phyloP scores from a whole-genome alignment of 2,113 vertebrate genomes.

The Phalacrocorax brasilianus region DNA sequence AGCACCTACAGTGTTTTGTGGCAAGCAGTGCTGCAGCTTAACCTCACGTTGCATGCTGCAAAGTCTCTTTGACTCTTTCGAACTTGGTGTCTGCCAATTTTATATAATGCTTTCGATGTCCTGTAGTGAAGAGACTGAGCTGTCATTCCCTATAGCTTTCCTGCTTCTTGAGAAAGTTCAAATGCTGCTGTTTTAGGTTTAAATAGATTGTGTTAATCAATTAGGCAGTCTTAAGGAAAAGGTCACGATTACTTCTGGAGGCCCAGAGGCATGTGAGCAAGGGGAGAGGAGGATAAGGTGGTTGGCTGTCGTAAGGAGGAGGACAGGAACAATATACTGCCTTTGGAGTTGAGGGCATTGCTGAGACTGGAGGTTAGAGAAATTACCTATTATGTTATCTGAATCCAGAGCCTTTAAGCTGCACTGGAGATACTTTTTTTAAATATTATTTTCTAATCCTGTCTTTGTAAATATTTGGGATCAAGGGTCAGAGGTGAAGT shows the following conservation, averaged over 20 bases:
- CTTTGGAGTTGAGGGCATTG: neutral
- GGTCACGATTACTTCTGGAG: neutral
- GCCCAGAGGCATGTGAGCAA: neutral
- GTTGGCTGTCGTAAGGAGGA: neutral
- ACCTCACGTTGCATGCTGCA: neutral
- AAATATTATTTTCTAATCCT: neutral
- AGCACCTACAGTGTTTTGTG: neutral
- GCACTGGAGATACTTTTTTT: neutral
- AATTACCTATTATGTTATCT: neutral
- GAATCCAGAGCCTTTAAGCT: neutral
- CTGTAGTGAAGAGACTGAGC: neutral
- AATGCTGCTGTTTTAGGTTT: neutral
- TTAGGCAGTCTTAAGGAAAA: neutral
- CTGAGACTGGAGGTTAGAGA: neutral
- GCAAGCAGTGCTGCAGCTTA: neutral
- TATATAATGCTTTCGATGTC: fast-evolving
- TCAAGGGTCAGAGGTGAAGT: neutral
- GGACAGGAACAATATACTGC: neutral
- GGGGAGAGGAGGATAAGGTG: neutral
- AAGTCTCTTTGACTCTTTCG: neutral
- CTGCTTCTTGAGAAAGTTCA: neutral
- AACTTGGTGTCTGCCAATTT: neutral
- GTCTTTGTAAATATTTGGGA: neutral
- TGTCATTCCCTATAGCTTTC: neutral
- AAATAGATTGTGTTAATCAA: neutral